Evolutionary conservation across 1,140 invertebrate species (phyloP).

Genomic region (Xylocopa sonorina): DNA sequence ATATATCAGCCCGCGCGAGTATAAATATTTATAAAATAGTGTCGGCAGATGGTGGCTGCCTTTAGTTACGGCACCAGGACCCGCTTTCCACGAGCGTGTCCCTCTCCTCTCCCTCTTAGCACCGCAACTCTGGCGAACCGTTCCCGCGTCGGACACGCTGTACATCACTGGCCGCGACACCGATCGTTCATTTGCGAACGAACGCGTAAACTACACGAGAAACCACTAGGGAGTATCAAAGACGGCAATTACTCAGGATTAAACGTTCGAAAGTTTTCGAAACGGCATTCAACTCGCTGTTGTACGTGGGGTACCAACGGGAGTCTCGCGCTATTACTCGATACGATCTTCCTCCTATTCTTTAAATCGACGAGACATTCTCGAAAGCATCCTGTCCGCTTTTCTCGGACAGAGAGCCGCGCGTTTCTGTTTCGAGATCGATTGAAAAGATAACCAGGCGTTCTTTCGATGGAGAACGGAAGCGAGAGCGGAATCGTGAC

Average conservation of each 20-base stretch:
- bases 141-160: neutral
- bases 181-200: conserved; percentile 1
- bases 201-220: conserved; percentile 32
- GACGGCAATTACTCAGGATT: conserved; percentile 11
- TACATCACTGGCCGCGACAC: neutral
- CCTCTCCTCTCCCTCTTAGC: neutral
- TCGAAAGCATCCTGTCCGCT: neutral
- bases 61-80: conserved; percentile 48
- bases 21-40: conserved; percentile 72
- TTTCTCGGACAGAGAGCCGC: no score
- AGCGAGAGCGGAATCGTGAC: conserved; percentile 7
- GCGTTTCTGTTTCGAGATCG: neutral
- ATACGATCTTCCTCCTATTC: neutral
- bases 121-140: neutral
- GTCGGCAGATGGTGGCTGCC: conserved; percentile 65
- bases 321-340: no score
- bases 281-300: no score
- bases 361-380: neutral
- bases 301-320: no score
- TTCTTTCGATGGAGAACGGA: neutral
- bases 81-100: neutral
- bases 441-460: neutral
- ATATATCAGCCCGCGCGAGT: conserved; percentile 55
- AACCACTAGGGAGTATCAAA: neutral
- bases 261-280: neutral